Conservation (phyloP, 2,113 vertebrate genomes). For the Oxyura jamaicensis region DNA sequence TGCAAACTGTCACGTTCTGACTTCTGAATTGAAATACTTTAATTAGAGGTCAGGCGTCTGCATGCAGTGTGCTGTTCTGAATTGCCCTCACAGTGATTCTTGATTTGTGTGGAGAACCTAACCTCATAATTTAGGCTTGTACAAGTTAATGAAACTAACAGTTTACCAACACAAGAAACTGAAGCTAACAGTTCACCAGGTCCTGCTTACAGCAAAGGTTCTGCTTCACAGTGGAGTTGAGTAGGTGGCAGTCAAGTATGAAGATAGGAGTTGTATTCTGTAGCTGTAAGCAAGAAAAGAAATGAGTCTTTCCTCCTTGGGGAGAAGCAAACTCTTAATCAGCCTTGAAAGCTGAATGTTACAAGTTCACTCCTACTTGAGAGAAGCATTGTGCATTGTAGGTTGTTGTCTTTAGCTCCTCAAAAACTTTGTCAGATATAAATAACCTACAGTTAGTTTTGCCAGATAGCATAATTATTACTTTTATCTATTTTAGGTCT, state of each 20-base stretch:
- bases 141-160: not conserved
- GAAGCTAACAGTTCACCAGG: not conserved
- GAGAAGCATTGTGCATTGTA: not conserved
- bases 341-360: not conserved
- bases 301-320: not conserved
- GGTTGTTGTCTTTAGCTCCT: not conserved
- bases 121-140: not conserved
- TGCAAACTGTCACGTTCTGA: not conserved
- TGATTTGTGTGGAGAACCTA: not conserved
- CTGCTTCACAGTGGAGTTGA: not conserved
- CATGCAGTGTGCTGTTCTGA: not conserved
- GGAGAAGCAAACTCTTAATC: not conserved
- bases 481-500: conserved; percentile 81
- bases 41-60: not conserved
- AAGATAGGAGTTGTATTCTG: not conserved
- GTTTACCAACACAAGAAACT: not conserved
- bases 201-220: not conserved
- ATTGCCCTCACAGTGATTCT: not conserved
- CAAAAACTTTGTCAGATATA: not conserved
- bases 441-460: not conserved
- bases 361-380: not conserved
- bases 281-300: not conserved
- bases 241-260: not conserved
- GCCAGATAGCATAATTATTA: not conserved
- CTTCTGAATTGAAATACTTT: not conserved